A percentile compares a stretch with the other conserved stretches of the same genome.
phyloP scores from a whole-genome alignment of 2,113 vertebrate genomes.

The Ramphastos sulfuratus region DNA sequence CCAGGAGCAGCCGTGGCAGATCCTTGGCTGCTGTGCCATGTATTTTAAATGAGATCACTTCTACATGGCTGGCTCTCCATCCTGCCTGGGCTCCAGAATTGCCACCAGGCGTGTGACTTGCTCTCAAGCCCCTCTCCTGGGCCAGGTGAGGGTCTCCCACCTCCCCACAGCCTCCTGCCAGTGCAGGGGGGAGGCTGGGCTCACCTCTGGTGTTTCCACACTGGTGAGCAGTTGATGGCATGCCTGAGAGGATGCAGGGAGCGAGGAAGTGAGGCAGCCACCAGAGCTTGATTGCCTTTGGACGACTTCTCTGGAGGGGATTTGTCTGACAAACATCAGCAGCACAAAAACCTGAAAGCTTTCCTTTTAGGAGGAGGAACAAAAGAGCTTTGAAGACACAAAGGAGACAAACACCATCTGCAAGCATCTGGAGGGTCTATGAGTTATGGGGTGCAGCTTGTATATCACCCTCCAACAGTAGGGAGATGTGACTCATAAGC shows the following conservation, averaged over 20 bases:
- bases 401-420: background rate
- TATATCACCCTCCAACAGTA: background rate
- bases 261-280: background rate
- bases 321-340: background rate
- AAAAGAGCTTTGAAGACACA: background rate
- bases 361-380: background rate
- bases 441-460: background rate
- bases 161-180: background rate
- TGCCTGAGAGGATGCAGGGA: background rate
- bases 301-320: background rate
- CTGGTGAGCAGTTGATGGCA: background rate
- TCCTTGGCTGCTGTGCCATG: background rate
- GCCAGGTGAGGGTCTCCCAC: background rate
- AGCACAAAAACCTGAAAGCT: background rate
- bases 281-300: background rate
- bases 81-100: background rate
- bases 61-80: rapidly evolving
- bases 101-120: background rate
- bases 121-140: background rate
- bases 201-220: background rate
- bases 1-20: rapidly evolving
- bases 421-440: background rate
- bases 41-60: background rate
- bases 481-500: background rate
- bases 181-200: background rate